Base-by-base conservation (phyloP, 2,113 vertebrate species). In the Steatornis caripensis region DNA sequence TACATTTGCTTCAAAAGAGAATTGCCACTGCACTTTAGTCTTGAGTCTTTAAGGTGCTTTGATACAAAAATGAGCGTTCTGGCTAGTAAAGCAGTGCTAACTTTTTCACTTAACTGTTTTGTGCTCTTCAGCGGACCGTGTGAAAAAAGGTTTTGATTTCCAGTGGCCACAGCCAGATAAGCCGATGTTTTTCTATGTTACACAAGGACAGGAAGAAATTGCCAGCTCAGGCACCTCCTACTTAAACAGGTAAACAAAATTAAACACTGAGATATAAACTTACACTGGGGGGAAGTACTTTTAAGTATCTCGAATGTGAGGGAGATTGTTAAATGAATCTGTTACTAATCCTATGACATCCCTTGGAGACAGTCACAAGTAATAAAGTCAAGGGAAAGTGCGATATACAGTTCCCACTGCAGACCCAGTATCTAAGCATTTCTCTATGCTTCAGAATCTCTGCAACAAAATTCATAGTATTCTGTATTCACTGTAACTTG, bases 181-280 rank as follows among this genome's bases (percentile, higher is more conserved):
- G 84, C 99, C 99, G 17, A 99, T 99, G 99, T 99, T 99, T 95
- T 99, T 99, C 98, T 99, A 99, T 1, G 99, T 99, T 86, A 99
- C 99, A 36, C 99, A 99, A 95, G 99, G 99, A 9, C 99, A 99
- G 96, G 99, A 99, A 94, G 99, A 99, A 97, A 99, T 99, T 6
- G 99, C 99, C 79, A 99, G 99, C 95, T 99, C 99, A 1, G 99
- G 99, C 96, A 99, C 99, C 17, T 99, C 99, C 30, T 99, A 99
- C 90, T 98, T 99, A 12, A 99, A 99, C 98, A 99, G 99, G 99
- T 99, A 90, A 97, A 58, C 19, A 20, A 6, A 43, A 7, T n/a
- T 39, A 20, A 11, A 9, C n/a, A 16, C 12, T 2, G 23, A 4
- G 3, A 1, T 3, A 17, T 0, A 0, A 37, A 2, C 14, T 18